Evolutionary conservation across 2,113 vertebrate species (phyloP).

Genomic region (Harpagus bidentatus): DNA sequence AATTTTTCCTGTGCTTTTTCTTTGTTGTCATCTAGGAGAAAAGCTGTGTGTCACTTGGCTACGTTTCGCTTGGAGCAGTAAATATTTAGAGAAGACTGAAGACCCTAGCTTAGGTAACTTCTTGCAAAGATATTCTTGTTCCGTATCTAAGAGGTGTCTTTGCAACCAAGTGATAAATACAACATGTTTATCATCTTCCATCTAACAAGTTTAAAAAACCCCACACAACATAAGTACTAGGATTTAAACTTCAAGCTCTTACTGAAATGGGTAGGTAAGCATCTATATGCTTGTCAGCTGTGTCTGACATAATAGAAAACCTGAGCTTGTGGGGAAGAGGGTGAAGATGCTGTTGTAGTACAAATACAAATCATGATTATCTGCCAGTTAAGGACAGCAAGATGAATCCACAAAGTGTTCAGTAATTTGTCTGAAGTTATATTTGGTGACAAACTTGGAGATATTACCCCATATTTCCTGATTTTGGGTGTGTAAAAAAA

Average conservation of each 20-base stretch:
- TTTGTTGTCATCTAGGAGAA: constrained; percentile 37
- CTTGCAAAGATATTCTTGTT: not conserved
- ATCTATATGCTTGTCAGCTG: not conserved
- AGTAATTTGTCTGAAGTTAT: not conserved
- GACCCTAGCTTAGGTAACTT: not conserved
- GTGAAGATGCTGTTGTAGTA: not conserved
- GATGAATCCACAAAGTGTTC: not conserved
- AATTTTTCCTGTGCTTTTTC: constrained; percentile 41
- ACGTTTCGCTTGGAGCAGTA: not conserved
- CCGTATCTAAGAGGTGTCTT: not conserved
- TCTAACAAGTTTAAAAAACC: not conserved
- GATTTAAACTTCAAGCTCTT: not conserved
- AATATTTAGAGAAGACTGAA: not conserved
- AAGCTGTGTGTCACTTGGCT: not conserved
- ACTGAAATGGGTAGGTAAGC: not conserved
- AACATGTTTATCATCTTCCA: not conserved
- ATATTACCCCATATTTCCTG: not conserved
- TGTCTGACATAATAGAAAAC: not conserved
- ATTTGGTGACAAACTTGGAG: not conserved
- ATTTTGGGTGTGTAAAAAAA: not conserved
- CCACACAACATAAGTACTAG: not conserved
- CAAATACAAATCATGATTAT: not conserved
- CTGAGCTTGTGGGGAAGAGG: not conserved
- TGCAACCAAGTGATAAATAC: not conserved
- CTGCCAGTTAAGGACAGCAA: not conserved